phyloP scores from a whole-genome alignment of 1,140 invertebrate species.

The Listronotus oregonensis region DNA sequence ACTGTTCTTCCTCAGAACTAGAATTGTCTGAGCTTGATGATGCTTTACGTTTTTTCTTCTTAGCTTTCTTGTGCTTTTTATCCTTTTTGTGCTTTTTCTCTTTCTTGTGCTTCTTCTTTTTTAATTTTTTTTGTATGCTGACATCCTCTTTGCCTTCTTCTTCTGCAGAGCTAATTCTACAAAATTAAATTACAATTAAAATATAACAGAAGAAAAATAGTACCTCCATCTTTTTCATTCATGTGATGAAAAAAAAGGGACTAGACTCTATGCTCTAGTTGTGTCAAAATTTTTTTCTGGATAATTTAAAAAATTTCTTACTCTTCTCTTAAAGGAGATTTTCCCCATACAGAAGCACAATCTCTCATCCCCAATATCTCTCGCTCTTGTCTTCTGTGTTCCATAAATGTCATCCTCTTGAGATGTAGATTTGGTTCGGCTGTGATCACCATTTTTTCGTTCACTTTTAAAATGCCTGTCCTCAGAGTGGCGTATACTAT shows the following conservation, averaged over 20 bases:
- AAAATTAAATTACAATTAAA: slow-evolving; percentile 9
- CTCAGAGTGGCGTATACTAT: slow-evolving; percentile 11
- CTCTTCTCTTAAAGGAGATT: slow-evolving; percentile 70
- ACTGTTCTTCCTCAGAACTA: slow-evolving; percentile 59
- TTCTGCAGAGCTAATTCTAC: slow-evolving; percentile 53
- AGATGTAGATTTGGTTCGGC: slow-evolving; percentile 26
- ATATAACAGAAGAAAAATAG: too few species aligned
- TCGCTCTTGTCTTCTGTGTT: slow-evolving; percentile 69
- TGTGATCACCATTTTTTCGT: slow-evolving; percentile 28
- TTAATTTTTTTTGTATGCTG: slow-evolving; percentile 45
- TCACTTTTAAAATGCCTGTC: slow-evolving; percentile 16
- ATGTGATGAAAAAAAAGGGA: too few species aligned
- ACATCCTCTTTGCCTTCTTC: slow-evolving; percentile 62
- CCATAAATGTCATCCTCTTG: slow-evolving; percentile 64
- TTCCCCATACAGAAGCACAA: slow-evolving; percentile 71
- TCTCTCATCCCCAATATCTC: slow-evolving; percentile 74
- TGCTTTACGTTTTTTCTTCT: slow-evolving; percentile 57
- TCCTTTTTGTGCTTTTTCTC: slow-evolving; percentile 60
- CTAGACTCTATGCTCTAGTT: too few species aligned
- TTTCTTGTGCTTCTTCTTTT: slow-evolving; percentile 56
- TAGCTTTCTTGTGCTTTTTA: slow-evolving; percentile 57
- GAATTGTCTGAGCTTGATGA: slow-evolving; percentile 10
- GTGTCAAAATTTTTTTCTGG: too few species aligned
- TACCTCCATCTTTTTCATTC: too few species aligned
- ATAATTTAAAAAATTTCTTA: slow-evolving; percentile 54